Evolutionary conservation across 2,113 vertebrate genomes (phyloP), one percentile per base, ranked within the genome.

Genomic region (Chrysemys picta): DNA sequence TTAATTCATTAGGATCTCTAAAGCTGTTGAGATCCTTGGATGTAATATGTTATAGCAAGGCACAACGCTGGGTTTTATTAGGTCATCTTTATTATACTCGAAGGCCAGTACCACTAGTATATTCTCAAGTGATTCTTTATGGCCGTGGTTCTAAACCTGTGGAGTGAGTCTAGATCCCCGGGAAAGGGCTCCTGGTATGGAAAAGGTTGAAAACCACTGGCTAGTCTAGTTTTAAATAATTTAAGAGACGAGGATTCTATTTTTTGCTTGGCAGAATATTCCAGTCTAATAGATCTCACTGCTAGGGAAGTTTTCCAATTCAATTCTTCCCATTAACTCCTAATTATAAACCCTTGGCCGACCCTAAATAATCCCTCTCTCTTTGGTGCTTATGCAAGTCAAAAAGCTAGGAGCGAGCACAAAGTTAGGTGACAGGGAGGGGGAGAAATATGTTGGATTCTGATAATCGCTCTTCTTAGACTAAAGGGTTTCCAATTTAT

Each of bases 391-490:
- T 96, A 90, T 27, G 16, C 31, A 76, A 95, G 81, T 85, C 16
- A 82, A 89, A 94, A 54, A 95, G 88, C 47, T 80, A 91, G 91
- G 93, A 89, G 17, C 84, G n/a, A 92, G 75, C 75, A 87, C 9
- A 76, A 89, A 89, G 83, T 93, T 92, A 54, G 62, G 79, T 91
- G 96, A 65, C 72, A 85, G 16, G n/a, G 50, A 93, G 31, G 50
- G 85, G 65, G 84, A 88, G 47, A 96, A 96, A 85, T 95, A 95
- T 80, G 88, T 54, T 93, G 89, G 87, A 95, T 96, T 91, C 91
- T 82, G 95, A 96, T 97, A 97, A 97, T 94, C 96, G 90, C 85
- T 95, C 42, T 88, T 92, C 94, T 91, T 89, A 94, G 92, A 95
- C 93, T 87, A 96, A 95, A 97, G 13, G 1, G 1, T 83, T 95